Evolutionary conservation across 2,888 invertebrate species (phyloP).

Genomic region (Meiosimyza platycephala): DNA sequence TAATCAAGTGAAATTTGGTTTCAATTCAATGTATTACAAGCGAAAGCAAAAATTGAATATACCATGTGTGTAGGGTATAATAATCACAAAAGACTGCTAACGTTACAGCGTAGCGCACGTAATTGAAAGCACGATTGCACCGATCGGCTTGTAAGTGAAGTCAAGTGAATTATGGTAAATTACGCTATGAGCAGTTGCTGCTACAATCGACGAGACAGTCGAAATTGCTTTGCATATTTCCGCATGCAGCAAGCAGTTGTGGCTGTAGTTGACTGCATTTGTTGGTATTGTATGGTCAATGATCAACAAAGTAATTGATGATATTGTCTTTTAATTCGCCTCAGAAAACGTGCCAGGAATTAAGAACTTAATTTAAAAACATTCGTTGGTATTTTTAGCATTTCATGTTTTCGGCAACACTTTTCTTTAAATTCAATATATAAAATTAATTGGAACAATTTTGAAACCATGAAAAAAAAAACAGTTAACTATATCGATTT

Average conservation of each 20-base stretch:
- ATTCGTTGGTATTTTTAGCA: too few relatives aligned
- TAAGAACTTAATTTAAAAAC: background rate
- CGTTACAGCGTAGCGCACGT: slow-evolving; percentile 29
- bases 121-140: slow-evolving; percentile 49
- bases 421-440: too few relatives aligned
- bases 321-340: slow-evolving; percentile 67
- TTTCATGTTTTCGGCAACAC: too few relatives aligned
- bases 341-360: slow-evolving; percentile 55
- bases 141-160: background rate
- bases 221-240: slow-evolving; percentile 4
- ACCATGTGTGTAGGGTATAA: too few relatives aligned
- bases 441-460: too few relatives aligned
- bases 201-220: background rate
- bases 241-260: background rate
- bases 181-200: background rate
- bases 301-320: slow-evolving; percentile 64
- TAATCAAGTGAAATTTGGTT: too few relatives aligned
- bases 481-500: too few relatives aligned
- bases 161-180: background rate
- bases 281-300: slow-evolving; percentile 52
- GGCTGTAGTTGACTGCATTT: slow-evolving; percentile 39
- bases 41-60: too few relatives aligned
- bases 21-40: too few relatives aligned
- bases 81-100: background rate
- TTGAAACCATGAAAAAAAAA: too few relatives aligned